Evolutionary conservation across 2,888 invertebrate species (phyloP).

Genomic region (Caenorhabditis angaria): DNA sequence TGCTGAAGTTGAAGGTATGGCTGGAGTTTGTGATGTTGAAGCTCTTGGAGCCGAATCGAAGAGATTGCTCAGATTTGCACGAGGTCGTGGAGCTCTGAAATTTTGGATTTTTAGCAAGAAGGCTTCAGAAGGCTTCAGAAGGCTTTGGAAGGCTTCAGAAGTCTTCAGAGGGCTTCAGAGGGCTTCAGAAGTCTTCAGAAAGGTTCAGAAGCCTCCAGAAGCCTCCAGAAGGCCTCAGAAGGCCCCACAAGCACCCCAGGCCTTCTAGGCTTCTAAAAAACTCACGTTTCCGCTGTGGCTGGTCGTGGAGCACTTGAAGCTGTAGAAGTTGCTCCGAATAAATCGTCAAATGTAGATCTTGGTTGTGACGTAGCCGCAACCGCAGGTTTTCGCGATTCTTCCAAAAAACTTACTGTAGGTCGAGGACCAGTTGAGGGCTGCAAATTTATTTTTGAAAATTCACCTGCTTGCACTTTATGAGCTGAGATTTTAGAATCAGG

Average conservation of each 20-base stretch:
- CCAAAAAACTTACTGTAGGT: neutral
- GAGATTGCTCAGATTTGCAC: neutral
- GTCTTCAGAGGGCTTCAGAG: too few relatives aligned
- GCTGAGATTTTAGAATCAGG: neutral
- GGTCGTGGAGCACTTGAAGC: neutral
- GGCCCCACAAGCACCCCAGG: neutral
- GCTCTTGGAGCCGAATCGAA: neutral
- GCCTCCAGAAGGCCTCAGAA: too few relatives aligned
- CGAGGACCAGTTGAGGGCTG: conserved; percentile 7
- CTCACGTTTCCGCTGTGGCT: neutral
- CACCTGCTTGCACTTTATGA: neutral
- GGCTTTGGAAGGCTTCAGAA: too few relatives aligned
- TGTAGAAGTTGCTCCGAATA: neutral
- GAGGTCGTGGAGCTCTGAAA: neutral
- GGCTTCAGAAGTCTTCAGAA: too few relatives aligned
- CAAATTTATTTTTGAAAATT: neutral
- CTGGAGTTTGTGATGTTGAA: neutral
- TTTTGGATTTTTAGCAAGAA: neutral
- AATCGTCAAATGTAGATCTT: conserved; percentile 9
- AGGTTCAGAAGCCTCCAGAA: too few relatives aligned
- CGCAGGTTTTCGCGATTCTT: too few relatives aligned
- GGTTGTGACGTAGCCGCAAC: too few relatives aligned
- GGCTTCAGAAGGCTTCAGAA: neutral
- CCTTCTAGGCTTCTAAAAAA: neutral
- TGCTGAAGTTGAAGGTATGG: neutral